These are phyloP conservation scores for Mythimna vitellina DNA, from an alignment of 2,888 invertebrate species.

Conservation along the genomic window DNA sequence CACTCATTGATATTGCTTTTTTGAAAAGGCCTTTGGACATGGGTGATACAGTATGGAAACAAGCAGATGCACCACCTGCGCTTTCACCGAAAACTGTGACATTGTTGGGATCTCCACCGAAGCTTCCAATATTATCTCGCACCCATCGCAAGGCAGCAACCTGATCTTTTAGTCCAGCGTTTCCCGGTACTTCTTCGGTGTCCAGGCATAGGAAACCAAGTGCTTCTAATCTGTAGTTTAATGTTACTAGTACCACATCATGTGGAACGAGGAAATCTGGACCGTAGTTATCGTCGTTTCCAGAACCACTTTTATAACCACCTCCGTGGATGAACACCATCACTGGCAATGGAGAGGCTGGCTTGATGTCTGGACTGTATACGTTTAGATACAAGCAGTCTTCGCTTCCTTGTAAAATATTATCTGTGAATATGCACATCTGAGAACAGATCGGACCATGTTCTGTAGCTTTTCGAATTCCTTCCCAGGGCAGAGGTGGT, in stretches of 20 bases:
- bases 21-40: slow-evolving; percentile 74
- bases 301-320: slow-evolving; percentile 72
- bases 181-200: slow-evolving; percentile 73
- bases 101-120: slow-evolving; percentile 74
- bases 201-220: slow-evolving; percentile 74
- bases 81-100: slow-evolving; percentile 77
- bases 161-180: slow-evolving; percentile 76
- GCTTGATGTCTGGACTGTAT: slow-evolving; percentile 69
- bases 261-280: slow-evolving; percentile 75
- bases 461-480: slow-evolving; percentile 68
- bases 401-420: slow-evolving; percentile 67
- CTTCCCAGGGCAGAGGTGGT: slow-evolving; percentile 71
- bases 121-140: slow-evolving; percentile 69
- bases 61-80: slow-evolving; percentile 69
- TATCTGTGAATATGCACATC: slow-evolving; percentile 28
- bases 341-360: slow-evolving; percentile 67
- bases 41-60: slow-evolving; percentile 71
- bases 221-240: slow-evolving; percentile 75
- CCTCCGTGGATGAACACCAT: slow-evolving; percentile 79
- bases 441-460: slow-evolving; percentile 73
- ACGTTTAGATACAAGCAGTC: slow-evolving; percentile 77
- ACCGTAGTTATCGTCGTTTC: slow-evolving; percentile 70
- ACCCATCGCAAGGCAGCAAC: slow-evolving; percentile 73
- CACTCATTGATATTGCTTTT: slow-evolving; percentile 74
- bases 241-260: slow-evolving; percentile 73